Evolutionary conservation across 2,113 vertebrate genomes (phyloP).

Genomic region (Cercocebus atys): DNA sequence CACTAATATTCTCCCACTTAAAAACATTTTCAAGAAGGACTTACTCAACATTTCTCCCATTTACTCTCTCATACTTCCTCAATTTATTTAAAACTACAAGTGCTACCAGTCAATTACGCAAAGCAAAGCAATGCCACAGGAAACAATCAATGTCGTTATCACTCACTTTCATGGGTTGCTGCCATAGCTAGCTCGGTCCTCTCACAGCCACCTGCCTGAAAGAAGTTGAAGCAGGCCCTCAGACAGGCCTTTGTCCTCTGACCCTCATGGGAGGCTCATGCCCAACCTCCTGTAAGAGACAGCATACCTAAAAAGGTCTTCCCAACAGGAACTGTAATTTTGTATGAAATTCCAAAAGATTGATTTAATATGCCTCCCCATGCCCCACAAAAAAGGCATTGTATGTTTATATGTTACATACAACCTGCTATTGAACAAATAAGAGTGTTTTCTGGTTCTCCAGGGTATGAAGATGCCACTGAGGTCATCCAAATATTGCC

Average conservation of each 20-base stretch:
- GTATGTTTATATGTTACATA: background rate
- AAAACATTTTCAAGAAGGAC: slow-evolving; percentile 38
- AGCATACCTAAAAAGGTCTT: background rate
- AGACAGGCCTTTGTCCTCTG: background rate
- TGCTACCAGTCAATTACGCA: slow-evolving; percentile 14
- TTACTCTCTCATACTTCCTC: slow-evolving; percentile 55
- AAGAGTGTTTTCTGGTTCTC: background rate
- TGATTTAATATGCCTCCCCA: background rate
- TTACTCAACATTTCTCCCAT: slow-evolving; percentile 60
- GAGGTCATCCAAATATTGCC: background rate
- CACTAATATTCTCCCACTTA: slow-evolving; percentile 28
- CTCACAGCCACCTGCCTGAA: background rate
- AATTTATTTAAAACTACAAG: slow-evolving; percentile 55
- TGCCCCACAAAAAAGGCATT: background rate
- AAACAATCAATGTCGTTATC: slow-evolving; percentile 49
- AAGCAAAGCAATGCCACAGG: slow-evolving; percentile 60
- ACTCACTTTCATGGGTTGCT: slow-evolving; percentile 37
- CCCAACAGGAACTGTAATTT: slow-evolving; percentile 2
- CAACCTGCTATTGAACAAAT: background rate
- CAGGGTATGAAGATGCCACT: background rate
- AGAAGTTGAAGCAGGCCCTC: background rate
- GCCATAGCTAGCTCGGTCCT: background rate
- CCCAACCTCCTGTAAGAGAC: background rate
- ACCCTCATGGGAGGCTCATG: background rate
- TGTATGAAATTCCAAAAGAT: slow-evolving; percentile 19